Evolutionary conservation across 2,113 vertebrate species (phyloP).

Genomic region (Eolophus roseicapilla): DNA sequence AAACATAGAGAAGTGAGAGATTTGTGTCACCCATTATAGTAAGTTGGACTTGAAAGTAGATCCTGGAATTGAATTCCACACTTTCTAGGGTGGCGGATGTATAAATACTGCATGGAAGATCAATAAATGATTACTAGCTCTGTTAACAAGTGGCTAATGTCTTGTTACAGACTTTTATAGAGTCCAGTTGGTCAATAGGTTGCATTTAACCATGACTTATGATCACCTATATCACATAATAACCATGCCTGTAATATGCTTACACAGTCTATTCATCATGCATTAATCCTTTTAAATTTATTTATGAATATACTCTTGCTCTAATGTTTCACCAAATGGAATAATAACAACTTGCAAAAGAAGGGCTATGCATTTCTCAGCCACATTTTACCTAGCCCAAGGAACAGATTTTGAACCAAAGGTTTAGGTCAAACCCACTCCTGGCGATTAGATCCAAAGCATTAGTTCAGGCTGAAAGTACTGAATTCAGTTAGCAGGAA

Average conservation of each 20-base stretch:
- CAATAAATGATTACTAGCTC: constrained; percentile 66
- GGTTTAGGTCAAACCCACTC: not conserved
- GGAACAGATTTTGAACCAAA: not conserved
- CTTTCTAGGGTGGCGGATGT: constrained; percentile 58
- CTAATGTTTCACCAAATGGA: constrained; percentile 52
- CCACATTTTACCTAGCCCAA: not conserved
- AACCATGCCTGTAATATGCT: constrained; percentile 61
- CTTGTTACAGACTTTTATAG: constrained; percentile 57
- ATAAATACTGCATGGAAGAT: constrained; percentile 62
- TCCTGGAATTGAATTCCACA: constrained; percentile 58
- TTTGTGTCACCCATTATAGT: constrained; percentile 27
- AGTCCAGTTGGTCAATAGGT: constrained; percentile 65
- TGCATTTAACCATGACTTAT: constrained; percentile 70
- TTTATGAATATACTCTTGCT: constrained; percentile 51
- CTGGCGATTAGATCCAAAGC: not conserved
- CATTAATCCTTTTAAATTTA: constrained; percentile 64
- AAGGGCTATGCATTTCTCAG: not conserved
- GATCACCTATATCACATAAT: constrained; percentile 48
- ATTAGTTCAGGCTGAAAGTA: not conserved
- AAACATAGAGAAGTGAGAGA: not conserved
- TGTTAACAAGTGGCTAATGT: constrained; percentile 67
- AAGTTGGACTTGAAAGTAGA: constrained; percentile 46
- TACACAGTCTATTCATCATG: constrained; percentile 61
- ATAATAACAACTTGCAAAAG: not conserved
- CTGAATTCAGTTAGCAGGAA: not conserved